These are phyloP conservation scores for Hymenochirus boettgeri DNA, from an alignment of 2,113 vertebrate genomes.

Conservation along the genomic window DNA sequence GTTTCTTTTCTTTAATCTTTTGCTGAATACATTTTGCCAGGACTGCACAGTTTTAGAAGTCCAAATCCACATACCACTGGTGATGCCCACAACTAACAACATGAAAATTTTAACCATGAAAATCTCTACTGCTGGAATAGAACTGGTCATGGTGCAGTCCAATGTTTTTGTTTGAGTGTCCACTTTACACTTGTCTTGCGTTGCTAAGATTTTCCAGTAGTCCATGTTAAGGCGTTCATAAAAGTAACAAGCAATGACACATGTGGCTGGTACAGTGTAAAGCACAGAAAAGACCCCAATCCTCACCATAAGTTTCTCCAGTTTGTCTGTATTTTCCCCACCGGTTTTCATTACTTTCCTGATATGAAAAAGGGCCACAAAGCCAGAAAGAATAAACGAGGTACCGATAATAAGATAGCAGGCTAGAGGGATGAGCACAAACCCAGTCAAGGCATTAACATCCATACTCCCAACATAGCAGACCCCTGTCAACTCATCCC, in stretches of 20 bases:
- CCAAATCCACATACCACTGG: conserved; percentile 98
- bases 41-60: conserved; percentile 95
- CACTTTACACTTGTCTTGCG: conserved; percentile 71
- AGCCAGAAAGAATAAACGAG: conserved; percentile 90
- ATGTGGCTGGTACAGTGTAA: conserved; percentile 92
- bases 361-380: conserved; percentile 95
- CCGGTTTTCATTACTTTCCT: conserved; percentile 93
- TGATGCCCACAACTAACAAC: conserved; percentile 93
- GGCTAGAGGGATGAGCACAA: conserved; percentile 88
- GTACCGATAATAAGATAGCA: conserved; percentile 91
- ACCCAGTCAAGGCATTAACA: conserved; percentile 83
- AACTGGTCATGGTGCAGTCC: conserved; percentile 81
- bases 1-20: conserved; percentile 77
- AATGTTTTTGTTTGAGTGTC: conserved; percentile 62
- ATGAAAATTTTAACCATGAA: conserved; percentile 97
- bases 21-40: conserved; percentile 90
- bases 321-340: conserved; percentile 92
- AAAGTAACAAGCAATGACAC: conserved; percentile 93
- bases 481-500: conserved; percentile 89
- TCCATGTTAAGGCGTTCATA: conserved; percentile 94
- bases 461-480: conserved; percentile 98
- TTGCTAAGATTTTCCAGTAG: conserved; percentile 79
- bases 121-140: conserved; percentile 89
- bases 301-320: conserved; percentile 94
- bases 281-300: conserved; percentile 94